Conservation (phyloP, 2,113 vertebrate genomes). For the Archocentrus centrarchus region DNA sequence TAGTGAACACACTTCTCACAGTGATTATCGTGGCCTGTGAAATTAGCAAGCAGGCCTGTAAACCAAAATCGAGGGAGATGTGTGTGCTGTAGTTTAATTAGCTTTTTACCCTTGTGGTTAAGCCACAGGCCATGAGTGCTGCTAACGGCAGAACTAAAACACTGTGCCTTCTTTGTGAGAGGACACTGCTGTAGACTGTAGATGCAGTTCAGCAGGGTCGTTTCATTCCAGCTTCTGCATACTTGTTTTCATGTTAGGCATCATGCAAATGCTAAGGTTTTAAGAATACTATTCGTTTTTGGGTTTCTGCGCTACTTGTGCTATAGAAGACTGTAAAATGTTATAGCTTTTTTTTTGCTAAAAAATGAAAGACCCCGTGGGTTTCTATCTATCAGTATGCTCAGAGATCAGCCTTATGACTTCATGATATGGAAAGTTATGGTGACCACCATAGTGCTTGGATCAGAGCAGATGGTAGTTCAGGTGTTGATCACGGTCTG, state of each 20-base stretch:
- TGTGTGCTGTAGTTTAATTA: constrained; percentile 70
- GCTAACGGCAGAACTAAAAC: constrained; percentile 43
- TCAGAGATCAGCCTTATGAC: constrained; percentile 39
- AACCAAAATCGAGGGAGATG: constrained; percentile 60
- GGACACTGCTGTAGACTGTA: constrained; percentile 27
- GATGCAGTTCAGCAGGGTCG: constrained; percentile 24
- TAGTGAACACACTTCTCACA: constrained; percentile 30
- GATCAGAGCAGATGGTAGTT: constrained; percentile 13
- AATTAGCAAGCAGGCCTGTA: constrained; percentile 72
- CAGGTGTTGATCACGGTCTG: constrained; percentile 26
- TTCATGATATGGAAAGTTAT: constrained; percentile 64
- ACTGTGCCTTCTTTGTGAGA: constrained; percentile 52
- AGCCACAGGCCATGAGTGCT: constrained; percentile 70
- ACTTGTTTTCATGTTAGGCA: neutral
- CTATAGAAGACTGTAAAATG: constrained; percentile 7
- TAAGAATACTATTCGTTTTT: neutral
- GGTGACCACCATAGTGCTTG: constrained; percentile 44
- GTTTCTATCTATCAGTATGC: constrained; percentile 44
- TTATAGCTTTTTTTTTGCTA: constrained; percentile 2
- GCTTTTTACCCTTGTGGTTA: constrained; percentile 71
- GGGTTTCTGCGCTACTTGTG: neutral
- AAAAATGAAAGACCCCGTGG: neutral
- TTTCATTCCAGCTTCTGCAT: constrained; percentile 21
- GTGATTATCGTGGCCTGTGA: constrained; percentile 69
- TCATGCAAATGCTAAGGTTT: neutral